These are phyloP conservation scores for Hippocampus barbouri DNA, from an alignment of 2,113 vertebrate genomes.

Conservation along the genomic window DNA sequence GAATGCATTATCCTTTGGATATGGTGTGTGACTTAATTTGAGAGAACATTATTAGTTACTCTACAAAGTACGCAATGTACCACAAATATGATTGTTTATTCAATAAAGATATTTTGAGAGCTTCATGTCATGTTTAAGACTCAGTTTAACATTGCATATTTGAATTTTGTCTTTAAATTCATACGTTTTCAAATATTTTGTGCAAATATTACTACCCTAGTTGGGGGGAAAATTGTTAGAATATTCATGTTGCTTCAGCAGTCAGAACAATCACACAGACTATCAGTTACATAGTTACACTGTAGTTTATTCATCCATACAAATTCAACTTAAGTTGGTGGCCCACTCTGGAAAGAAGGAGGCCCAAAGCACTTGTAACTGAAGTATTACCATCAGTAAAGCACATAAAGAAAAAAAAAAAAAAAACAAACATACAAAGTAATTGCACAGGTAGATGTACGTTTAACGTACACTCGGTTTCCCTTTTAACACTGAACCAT, in stretches of 20 bases:
- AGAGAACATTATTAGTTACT: not conserved
- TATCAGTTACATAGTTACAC: constrained; percentile 44
- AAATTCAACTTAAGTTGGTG: constrained; percentile 54
- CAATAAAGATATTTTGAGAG: not conserved
- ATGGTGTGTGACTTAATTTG: not conserved
- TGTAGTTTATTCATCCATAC: constrained; percentile 74
- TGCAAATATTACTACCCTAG: not conserved
- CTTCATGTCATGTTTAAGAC: not conserved
- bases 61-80: not conserved
- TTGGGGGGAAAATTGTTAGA: not conserved
- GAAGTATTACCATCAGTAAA: constrained; percentile 62
- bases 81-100: not conserved
- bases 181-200: not conserved
- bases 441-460: constrained; percentile 77
- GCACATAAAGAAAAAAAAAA: constrained; percentile 61
- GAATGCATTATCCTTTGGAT: not conserved
- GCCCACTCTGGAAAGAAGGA: constrained; percentile 56
- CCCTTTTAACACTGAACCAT: constrained; percentile 78
- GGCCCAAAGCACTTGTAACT: constrained; percentile 55
- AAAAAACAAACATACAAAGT: constrained; percentile 47
- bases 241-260: not conserved
- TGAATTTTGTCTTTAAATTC: not conserved
- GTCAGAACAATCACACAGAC: not conserved
- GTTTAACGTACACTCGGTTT: constrained; percentile 67
- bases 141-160: not conserved